Base-by-base conservation (phyloP, 2,797 vertebrate genomes). In the Acipenser oxyrinchus region DNA sequence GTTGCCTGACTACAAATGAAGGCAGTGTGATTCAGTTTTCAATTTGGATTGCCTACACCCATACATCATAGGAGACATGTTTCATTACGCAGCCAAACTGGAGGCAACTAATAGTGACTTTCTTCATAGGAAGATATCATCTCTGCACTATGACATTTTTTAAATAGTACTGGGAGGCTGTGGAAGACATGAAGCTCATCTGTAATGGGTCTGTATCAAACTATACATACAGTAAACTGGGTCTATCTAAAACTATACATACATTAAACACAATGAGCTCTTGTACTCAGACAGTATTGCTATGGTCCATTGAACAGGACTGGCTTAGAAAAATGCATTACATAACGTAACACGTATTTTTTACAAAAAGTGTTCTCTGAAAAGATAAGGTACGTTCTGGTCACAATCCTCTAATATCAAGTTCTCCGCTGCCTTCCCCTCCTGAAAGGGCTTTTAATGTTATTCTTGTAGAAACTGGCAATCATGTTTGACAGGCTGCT, bases 11-110 rank as follows among this genome's bases (percentile, higher is more conserved):
- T 86, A 86, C 90, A 91, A 90, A 91, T 91, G 87, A 89, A 91
- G 90, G 91, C 90, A 90, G 86, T 83, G 88, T 90, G 89, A 91
- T 91, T 91, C 86, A 90, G 88, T 91, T 89, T 90, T 89, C 86
- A 81, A 90, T 88, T 88, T 84, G 84, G 84, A 82, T 84, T 78
- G 84, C 84, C 82, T 77, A 79, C 86, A 85, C 79, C 81, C 85
- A 90, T 91, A 88, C 86, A 90, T 91, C 89, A 91, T 83, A 74
- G 72, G 70, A 81, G 88, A 91, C 88, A 88, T 90, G 90, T 91
- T 91, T 90, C 86, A 91, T 91, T 91, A 89, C 86, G 75, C 84
- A 82, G 87, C 86, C 76, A 82, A 85, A 86, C 82, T 80, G 71
- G 77, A 71, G 80, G 82, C 78, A 63, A 65, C 76, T 71, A 72